These are phyloP conservation scores for Drusus annulatus DNA, from an alignment of 1,140 invertebrate genomes.

Conservation along the genomic window DNA sequence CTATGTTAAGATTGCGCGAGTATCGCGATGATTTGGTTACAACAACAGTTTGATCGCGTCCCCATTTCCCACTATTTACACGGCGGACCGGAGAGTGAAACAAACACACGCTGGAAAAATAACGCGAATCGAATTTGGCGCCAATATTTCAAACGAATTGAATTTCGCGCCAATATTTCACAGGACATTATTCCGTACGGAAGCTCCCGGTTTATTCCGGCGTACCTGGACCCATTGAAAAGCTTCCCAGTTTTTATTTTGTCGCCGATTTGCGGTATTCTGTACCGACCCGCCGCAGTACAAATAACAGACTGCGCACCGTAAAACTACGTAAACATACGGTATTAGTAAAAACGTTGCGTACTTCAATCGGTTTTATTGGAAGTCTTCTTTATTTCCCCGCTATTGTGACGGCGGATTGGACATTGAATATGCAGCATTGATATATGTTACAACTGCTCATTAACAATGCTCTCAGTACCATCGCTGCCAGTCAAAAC, in stretches of 20 bases:
- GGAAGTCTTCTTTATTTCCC: too few species aligned
- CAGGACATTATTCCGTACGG: conserved; percentile 26
- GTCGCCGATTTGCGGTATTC: conserved; percentile 29
- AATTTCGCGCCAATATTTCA: conserved; percentile 37
- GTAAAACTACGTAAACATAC: too few species aligned
- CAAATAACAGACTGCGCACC: too few species aligned
- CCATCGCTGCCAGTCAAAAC: too few species aligned
- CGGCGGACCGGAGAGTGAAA: conserved; percentile 5
- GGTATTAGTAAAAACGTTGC: too few species aligned
- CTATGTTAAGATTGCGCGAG: too few species aligned
- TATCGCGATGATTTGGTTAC: too few species aligned
- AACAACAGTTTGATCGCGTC: too few species aligned
- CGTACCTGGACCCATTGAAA: background rate
- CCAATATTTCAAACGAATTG: conserved; percentile 38
- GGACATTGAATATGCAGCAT: too few species aligned
- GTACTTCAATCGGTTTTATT: background rate
- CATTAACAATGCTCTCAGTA: too few species aligned
- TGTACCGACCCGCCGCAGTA: background rate
- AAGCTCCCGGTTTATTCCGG: conserved; percentile 13
- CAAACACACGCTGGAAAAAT: conserved; percentile 34
- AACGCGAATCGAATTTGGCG: conserved; percentile 35
- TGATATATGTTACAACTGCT: too few species aligned
- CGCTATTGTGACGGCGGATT: too few species aligned
- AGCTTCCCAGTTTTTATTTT: background rate
- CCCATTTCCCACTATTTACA: background rate